Base-by-base conservation (phyloP, 2,888 invertebrate species). In the Eupithecia subfuscata region DNA sequence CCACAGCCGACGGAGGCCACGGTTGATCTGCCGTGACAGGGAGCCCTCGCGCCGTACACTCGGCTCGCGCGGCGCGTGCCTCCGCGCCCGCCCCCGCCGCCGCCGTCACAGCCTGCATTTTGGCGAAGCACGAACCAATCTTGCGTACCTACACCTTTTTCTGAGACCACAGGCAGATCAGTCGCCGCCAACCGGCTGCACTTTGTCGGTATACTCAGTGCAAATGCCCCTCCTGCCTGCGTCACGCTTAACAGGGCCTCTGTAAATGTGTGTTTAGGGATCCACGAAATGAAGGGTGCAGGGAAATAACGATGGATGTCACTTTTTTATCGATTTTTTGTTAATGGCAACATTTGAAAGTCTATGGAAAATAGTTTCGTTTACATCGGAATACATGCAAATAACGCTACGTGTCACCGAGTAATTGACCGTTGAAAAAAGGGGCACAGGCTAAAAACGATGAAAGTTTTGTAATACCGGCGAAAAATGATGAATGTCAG, bases 1-100 rank as follows among this genome's bases (percentile, higher is more conserved):
- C 91, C 88, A 88, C 89, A 86, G 85, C 88, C 89, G 84, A 85
- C 92, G 90, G 92, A 87, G 91, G 91, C 91, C 91, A 90, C 92
- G 89, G 87, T 89, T 90, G 90, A 88, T 93, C 90, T 94, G 93
- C 81, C 87, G 85, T 84, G 84, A 85, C 76, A 83, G 83, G 85
- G 80, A 85, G 83, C 82, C 81, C 85, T 87, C 87, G 87, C 85
- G 82, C n/a, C 85, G 87, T 89, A 90, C 84, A 79, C 82, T 84
- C 86, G 83, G 82, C 82, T 82, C 77, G 78, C 81, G 45, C 37
- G 48, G 56, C 82, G 82, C 84, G 81, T 81, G 83, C 83, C 78
- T 78, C 80, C 76, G 74, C 60, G 60, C 60, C 60, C 60, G 60
- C 22, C 60, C 60, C 60, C 56, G 22, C 56, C 12, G 60, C 60